Percentiles rank a stretch among this genome's conserved stretches.
Evolutionary conservation across 2,113 vertebrate genomes (phyloP).

Genomic region (Lampris incognitus): DNA sequence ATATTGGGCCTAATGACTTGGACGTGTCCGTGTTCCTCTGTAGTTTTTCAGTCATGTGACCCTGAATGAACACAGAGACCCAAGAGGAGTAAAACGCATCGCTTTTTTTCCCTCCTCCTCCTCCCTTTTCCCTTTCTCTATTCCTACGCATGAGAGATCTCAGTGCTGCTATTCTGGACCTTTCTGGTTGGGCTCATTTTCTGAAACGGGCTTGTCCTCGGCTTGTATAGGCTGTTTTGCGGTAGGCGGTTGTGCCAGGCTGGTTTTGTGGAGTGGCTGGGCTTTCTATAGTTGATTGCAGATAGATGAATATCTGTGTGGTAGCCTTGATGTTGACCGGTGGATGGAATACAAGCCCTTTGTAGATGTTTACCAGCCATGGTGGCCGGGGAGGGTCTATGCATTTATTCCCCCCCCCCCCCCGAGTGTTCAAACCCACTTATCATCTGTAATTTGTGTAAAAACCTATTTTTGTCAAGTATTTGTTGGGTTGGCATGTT

Average conservation of each 20-base stretch:
- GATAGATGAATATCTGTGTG: constrained; percentile 10
- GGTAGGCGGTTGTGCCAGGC: constrained; percentile 40
- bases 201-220: constrained; percentile 40
- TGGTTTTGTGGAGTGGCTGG: constrained; percentile 23
- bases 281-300: constrained; percentile 19
- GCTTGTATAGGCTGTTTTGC: constrained; percentile 48
- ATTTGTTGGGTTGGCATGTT: not conserved
- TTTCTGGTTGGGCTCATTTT: constrained; percentile 47
- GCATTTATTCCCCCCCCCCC: too few species aligned
- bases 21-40: constrained; percentile 48
- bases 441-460: not conserved
- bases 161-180: constrained; percentile 62
- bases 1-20: constrained; percentile 48
- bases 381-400: too few species aligned
- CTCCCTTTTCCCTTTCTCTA: constrained; percentile 31
- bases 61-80: constrained; percentile 61
- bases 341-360: not conserved
- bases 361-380: too few species aligned
- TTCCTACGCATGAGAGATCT: constrained; percentile 69
- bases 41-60: constrained; percentile 52
- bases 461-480: too few species aligned
- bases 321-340: constrained; percentile 16
- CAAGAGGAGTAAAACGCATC: constrained; percentile 47
- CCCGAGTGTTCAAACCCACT: not conserved
- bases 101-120: constrained; percentile 5